A percentile compares a stretch with the other conserved stretches of the same genome.
Conservation (phyloP, 1,140 invertebrate species). For the Aphelenchoides besseyi region DNA sequence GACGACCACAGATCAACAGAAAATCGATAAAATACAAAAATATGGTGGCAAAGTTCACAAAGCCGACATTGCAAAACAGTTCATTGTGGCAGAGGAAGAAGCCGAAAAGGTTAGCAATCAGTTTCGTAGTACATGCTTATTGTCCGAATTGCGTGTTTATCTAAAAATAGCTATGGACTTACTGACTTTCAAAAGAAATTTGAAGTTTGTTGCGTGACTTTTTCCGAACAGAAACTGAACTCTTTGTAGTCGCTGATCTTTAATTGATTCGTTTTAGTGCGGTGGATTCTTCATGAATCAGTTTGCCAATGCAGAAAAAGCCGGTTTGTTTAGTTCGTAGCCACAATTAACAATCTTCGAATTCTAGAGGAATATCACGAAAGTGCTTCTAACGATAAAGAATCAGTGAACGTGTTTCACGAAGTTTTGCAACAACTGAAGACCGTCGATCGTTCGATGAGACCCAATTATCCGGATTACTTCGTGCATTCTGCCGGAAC, state of each 20-base stretch:
- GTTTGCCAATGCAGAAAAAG: constrained; percentile 49
- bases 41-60: constrained; percentile 39
- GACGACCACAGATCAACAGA: constrained; percentile 38
- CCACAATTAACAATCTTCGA: background rate
- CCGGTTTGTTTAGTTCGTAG: background rate
- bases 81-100: constrained; percentile 29
- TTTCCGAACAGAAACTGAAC: too few species aligned
- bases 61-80: constrained; percentile 23
- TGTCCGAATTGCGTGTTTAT: too few species aligned
- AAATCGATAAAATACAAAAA: constrained; percentile 39
- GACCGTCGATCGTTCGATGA: background rate
- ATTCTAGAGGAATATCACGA: constrained; percentile 47
- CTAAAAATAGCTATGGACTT: too few species aligned
- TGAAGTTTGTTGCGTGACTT: too few species aligned
- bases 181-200: too few species aligned
- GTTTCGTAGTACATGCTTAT: too few species aligned
- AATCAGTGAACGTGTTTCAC: constrained; percentile 49
- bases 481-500: constrained; percentile 51
- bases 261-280: too few species aligned
- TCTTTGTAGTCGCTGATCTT: too few species aligned
- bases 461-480: constrained; percentile 36
- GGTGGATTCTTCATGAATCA: constrained; percentile 55
- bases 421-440: constrained; percentile 45
- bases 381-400: constrained; percentile 24
- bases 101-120: too few species aligned